Base-by-base conservation (phyloP, 2,888 invertebrate species). In the Philereme transversata region DNA sequence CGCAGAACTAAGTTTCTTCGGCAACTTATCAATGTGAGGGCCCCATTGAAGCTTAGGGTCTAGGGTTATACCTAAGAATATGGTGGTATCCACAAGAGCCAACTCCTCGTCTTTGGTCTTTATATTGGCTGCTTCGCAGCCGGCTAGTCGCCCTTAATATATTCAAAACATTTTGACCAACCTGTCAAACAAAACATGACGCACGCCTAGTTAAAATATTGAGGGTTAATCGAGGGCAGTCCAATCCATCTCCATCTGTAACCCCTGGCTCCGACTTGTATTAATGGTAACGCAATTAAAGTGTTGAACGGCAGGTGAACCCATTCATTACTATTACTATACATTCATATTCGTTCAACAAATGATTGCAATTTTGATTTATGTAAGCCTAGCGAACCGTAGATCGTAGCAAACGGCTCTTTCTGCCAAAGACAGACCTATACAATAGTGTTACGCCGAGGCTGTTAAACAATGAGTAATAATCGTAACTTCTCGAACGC, bases 281-380 rank as follows among this genome's bases (percentile, higher is more conserved):
- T 87, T 85, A 88, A 88, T 88, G 81, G 71, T 73, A 74, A 77
- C 80, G 82, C 87, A 88, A 87, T 88, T 88, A 88, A 85, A 88
- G 81, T 86, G 85, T 86, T 86, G 82, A 83, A 79, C 81, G 79
- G 76, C 86, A 87, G 87, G 86, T 87, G 86, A 76, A 75, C 77
- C 78, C 75, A 51, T 55, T 58, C 52, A 64, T 74, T 78, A 72
- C 67, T 68, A 64, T 70, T 45, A 51, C 64, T 75, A 57, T 60
- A 54, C 46, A 50, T 60, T 63, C 45, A 53, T 56, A 50, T 43
- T 47, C 40, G 38, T 54, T 57, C 49, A 50, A 44, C 46, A 51
- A 60, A 58, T 58, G 9, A 55, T 51, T 51, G 55, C 51, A 36
- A 55, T 47, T 57, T 48, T 62, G 62, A 62, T 62, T 57, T 50